Base-by-base conservation (phyloP, 2,888 invertebrate genomes). In the Epistrophe grossulariae region DNA sequence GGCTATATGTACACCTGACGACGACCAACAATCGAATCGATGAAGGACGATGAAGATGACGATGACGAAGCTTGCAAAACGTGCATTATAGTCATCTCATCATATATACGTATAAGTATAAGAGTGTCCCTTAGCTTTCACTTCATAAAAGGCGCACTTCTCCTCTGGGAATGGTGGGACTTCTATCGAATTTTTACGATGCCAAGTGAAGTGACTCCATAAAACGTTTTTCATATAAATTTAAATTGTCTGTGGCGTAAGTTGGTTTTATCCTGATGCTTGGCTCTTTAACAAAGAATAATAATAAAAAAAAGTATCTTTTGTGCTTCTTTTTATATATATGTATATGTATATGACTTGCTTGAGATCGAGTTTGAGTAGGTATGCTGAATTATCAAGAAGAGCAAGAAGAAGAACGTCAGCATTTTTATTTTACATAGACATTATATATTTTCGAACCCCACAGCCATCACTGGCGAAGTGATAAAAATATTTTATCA, bases 211-310 rank as follows among this genome's bases (percentile, higher is more conserved):
- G 38, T 64, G 64, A 64, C 62, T 79, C 50, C 48, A 79, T 79
- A 79, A 79, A 79, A 70, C 62, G 84, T 64, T 76, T 50, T 43
- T 62, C 70, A 48, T 76, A 80, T 84, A 79, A 79, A 84, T 50
- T 76, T 64, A 76, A 76, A 84, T 84, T 71, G 70, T 71, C 24
- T 28, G 38, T 28, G 40, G 79, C 11, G 19, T 48, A n/a, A 50
- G 50, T 50, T 45, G n/a, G 52, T 59, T 45, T 76, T 62, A 62
- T 57, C 52, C 50, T 11, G 28, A 17, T 45, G 43, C 35, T 64
- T 24, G 19, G 19, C 55, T 52, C 35, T 35, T 19, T 35, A 38
- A 38, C 17, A 19, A 19, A 13, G 17, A n/a, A 35, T 10, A 35
- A 31, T n/a, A 2, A 3, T 19, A 19, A 35, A 60, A 35, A n/a